phyloP scores from a whole-genome alignment of 1,140 invertebrate species.

The Ericerus pela region DNA sequence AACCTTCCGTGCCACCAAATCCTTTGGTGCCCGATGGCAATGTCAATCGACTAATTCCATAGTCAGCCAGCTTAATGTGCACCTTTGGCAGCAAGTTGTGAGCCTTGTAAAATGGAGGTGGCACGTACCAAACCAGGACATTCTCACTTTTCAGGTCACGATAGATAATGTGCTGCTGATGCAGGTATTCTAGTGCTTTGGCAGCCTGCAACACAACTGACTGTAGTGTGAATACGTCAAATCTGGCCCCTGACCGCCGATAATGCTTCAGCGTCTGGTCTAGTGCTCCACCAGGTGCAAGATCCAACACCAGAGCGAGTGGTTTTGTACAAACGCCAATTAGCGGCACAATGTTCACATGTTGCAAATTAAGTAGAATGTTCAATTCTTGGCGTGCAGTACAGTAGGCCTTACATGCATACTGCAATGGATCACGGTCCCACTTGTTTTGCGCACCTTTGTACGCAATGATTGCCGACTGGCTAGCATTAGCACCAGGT shows the following conservation, averaged over 20 bases:
- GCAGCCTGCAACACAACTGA: conserved; percentile 50
- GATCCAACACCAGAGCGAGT: conserved; percentile 59
- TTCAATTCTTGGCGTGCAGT: conserved; percentile 86
- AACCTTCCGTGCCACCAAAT: conserved; percentile 92
- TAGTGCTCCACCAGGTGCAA: conserved; percentile 83
- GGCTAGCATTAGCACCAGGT: conserved; percentile 58
- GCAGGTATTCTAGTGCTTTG: conserved; percentile 88
- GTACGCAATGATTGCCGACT: conserved; percentile 58
- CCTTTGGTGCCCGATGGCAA: conserved; percentile 86
- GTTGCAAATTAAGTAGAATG: conserved; percentile 68
- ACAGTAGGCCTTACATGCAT: conserved; percentile 87
- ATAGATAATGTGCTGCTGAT: conserved; percentile 88
- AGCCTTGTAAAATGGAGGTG: conserved; percentile 44
- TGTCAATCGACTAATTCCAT: conserved; percentile 79
- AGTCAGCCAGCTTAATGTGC: conserved; percentile 88
- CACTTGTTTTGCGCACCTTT: conserved; percentile 75
- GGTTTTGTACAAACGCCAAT: conserved; percentile 37
- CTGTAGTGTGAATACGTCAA: conserved; percentile 66
- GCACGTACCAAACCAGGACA: conserved; percentile 90
- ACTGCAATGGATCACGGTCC: conserved; percentile 77
- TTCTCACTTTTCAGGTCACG: conserved; percentile 96
- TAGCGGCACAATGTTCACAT: conserved; percentile 82
- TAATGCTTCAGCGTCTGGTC: conserved; percentile 69
- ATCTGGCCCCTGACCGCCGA: conserved; percentile 58
- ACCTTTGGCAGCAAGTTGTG: conserved; percentile 48